Conservation (phyloP, 23 tunicate species). For the Ascidia mentula region DNA sequence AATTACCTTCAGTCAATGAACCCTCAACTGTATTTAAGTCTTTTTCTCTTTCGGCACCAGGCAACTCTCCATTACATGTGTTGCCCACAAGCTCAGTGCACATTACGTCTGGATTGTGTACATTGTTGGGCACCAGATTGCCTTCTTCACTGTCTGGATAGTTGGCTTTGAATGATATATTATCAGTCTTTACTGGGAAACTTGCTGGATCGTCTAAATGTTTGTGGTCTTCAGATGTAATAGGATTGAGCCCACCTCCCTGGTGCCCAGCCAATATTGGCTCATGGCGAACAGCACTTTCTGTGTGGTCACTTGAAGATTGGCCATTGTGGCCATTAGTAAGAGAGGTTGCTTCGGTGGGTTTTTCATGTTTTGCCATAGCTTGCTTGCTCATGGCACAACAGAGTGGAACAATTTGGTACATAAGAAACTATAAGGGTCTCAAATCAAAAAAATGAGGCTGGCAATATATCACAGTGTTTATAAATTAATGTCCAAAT, state of each 20-base stretch:
- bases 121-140: constrained; percentile 2
- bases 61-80: constrained; percentile 10
- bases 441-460: not conserved
- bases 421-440: not conserved
- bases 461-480: constrained; percentile 22
- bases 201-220: not conserved
- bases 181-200: not conserved
- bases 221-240: not conserved
- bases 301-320: not conserved
- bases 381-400: constrained; percentile 43
- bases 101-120: not conserved
- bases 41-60: constrained; percentile 8
- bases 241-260: not conserved
- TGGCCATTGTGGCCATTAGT: constrained; percentile 6
- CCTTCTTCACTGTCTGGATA: constrained; percentile 11
- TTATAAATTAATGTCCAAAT: too few relatives aligned
- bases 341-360: not conserved
- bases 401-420: constrained; percentile 27
- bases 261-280: constrained; percentile 11
- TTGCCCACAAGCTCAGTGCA: not conserved
- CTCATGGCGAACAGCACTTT: constrained; percentile 22
- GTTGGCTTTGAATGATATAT: not conserved
- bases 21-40: not conserved
- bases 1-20: not conserved
- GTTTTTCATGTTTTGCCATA: constrained; percentile 48